phyloP scores from a whole-genome alignment of 2,888 invertebrate species.

The Synanthedon myopaeformis region DNA sequence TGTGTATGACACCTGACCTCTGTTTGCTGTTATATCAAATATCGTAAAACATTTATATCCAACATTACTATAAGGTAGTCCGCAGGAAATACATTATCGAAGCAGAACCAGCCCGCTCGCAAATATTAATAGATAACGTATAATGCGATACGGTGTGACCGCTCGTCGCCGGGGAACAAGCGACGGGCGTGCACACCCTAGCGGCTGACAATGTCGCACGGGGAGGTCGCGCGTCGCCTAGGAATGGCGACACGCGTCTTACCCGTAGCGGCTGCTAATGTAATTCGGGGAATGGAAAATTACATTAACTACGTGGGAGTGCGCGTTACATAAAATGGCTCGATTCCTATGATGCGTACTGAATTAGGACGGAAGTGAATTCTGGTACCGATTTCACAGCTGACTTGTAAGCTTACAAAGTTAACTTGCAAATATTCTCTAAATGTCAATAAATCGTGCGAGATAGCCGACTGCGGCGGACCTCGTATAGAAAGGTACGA shows the following conservation, averaged over 20 bases:
- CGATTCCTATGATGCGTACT: slow-evolving; percentile 69
- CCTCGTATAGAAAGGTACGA: slow-evolving; percentile 41
- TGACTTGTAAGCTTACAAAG: slow-evolving; percentile 66
- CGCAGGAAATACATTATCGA: slow-evolving; percentile 52
- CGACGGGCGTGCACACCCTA: slow-evolving; percentile 12
- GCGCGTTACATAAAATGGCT: slow-evolving; percentile 71
- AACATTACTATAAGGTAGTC: slow-evolving; percentile 21
- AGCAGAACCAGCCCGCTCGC: slow-evolving; percentile 64
- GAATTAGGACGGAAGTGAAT: slow-evolving; percentile 70
- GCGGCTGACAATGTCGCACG: slow-evolving; percentile 8
- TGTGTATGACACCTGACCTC: slow-evolving; percentile 33
- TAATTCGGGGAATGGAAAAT: slow-evolving; percentile 58
- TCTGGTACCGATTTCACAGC: slow-evolving; percentile 69
- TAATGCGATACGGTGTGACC: slow-evolving; percentile 8
- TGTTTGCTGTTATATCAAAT: slow-evolving; percentile 5
- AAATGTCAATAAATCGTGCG: slow-evolving; percentile 41
- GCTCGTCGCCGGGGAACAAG: slow-evolving; percentile 21
- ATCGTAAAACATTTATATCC: slow-evolving; percentile 10
- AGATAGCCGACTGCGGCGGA: slow-evolving; percentile 34
- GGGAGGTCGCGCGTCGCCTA: slow-evolving; percentile 16
- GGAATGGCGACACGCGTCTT: slow-evolving; percentile 18
- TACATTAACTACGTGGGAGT: slow-evolving; percentile 59
- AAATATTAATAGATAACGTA: slow-evolving; percentile 11
- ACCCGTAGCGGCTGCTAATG: slow-evolving; percentile 28
- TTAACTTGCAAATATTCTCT: slow-evolving; percentile 61